These are phyloP conservation scores for Anorthoa munda DNA, from an alignment of 2,888 invertebrate genomes.

Conservation along the genomic window DNA sequence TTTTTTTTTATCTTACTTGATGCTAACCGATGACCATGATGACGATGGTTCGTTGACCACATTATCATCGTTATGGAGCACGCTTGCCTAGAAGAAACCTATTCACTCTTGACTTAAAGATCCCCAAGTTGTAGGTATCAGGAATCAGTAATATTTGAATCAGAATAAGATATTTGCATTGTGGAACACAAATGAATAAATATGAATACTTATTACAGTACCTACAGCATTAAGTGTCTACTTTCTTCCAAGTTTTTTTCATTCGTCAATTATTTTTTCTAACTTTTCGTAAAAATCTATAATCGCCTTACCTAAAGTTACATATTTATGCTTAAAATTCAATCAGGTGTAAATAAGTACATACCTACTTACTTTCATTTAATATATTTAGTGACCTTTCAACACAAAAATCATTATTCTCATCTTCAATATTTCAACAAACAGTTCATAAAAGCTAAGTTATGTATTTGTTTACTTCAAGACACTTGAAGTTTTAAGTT, in stretches of 20 bases:
- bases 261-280: too few species aligned
- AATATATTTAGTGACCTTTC: constrained; percentile 10
- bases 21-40: too few species aligned
- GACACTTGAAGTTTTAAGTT: constrained; percentile 48
- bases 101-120: neutral
- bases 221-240: too few species aligned
- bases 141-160: neutral
- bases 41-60: too few species aligned
- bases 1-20: too few species aligned
- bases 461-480: constrained; percentile 58
- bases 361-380: constrained; percentile 6
- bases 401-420: constrained; percentile 19
- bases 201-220: too few species aligned
- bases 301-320: neutral
- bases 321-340: neutral
- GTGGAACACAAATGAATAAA: too few species aligned
- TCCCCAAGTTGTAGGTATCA: neutral
- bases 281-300: neutral
- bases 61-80: too few species aligned
- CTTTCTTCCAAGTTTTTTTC: too few species aligned
- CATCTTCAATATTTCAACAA: constrained; percentile 27
- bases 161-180: too few species aligned
- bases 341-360: constrained; percentile 6
- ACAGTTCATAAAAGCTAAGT: constrained; percentile 36
- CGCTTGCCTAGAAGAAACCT: too few species aligned